phyloP scores from a whole-genome alignment of 2,888 invertebrate genomes.

The Ectemnius continuus region DNA sequence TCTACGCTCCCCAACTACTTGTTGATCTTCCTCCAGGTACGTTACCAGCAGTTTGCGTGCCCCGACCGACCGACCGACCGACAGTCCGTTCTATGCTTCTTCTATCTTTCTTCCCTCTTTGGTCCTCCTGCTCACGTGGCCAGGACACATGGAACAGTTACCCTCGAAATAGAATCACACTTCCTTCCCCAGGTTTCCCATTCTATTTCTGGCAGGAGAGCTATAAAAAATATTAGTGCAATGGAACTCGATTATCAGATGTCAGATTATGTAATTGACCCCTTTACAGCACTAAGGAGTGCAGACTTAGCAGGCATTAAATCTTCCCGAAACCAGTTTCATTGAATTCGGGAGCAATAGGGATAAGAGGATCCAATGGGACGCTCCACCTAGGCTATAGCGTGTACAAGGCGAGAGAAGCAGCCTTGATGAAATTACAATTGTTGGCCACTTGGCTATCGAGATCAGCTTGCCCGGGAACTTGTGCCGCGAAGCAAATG shows the following conservation, averaged over 20 bases:
- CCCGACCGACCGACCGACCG: slow-evolving; percentile 3
- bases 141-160: no score
- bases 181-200: not conserved
- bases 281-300: slow-evolving; percentile 24
- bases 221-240: not conserved
- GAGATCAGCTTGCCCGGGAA: no score
- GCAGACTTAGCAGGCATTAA: slow-evolving; percentile 21
- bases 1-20: slow-evolving; percentile 54
- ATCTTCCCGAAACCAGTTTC: slow-evolving; percentile 21
- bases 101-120: no score
- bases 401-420: no score
- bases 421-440: no score
- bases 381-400: no score
- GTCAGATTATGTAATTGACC: slow-evolving; percentile 46
- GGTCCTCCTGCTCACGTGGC: no score
- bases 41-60: slow-evolving; percentile 15
- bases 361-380: no score
- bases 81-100: not conserved
- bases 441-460: no score
- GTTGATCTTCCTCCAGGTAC: slow-evolving; percentile 67
- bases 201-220: no score
- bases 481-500: no score
- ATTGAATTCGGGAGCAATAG: slow-evolving; percentile 31
- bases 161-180: not conserved
- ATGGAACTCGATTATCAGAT: not conserved